Evolutionary conservation across 2,888 invertebrate species (phyloP), one percentile per base, ranked within the genome.

Genomic region (Scaptomyza reducta): DNA sequence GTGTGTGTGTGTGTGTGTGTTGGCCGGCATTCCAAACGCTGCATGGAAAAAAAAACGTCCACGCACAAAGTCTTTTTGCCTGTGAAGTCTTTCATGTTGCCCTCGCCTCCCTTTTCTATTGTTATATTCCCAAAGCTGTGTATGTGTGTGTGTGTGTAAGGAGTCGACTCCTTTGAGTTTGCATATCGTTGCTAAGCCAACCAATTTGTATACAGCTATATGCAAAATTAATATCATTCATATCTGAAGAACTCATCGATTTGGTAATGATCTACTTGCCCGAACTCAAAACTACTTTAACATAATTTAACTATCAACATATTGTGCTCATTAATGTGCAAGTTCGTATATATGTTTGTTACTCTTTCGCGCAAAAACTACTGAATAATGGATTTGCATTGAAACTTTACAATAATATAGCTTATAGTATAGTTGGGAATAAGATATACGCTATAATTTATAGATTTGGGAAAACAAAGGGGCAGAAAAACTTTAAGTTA

Each of bases 141-240:
- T 27, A 7, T 27, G 6, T 27, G 27, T 27, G 27, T 27, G 27
- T 27, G 27, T 27, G 27, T 27, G 27, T 1, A 31, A 31, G 31
- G 49, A 53, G 70, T 51, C 61, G 60, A 59, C 50, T 73, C 57
- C 80, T 80, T 85, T 84, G 79, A 84, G 81, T 85, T 84, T 85
- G 83, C 85, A 84, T 82, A 77, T 82, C 85, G 73, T 80, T 81
- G 81, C 77, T 56, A 49, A 38, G 64, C 72, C 84, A 80, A 68
- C 69, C 82, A 80, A 80, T 83, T 85, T 79, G 70, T 77, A 83
- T 80, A 80, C 66, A 65, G 46, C 25, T 45, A 16, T 40, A 31
- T 41, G 35, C 18, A 38, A 49, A n/a, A 11, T 7, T n/a, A 9
- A 25, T 18, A 18, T 57, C 11, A 38, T 38, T 18, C 40, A 13